Evolutionary conservation across 2,797 vertebrate genomes (phyloP), one percentile per base, ranked within the genome.

Genomic region (Tarsius wallacei): DNA sequence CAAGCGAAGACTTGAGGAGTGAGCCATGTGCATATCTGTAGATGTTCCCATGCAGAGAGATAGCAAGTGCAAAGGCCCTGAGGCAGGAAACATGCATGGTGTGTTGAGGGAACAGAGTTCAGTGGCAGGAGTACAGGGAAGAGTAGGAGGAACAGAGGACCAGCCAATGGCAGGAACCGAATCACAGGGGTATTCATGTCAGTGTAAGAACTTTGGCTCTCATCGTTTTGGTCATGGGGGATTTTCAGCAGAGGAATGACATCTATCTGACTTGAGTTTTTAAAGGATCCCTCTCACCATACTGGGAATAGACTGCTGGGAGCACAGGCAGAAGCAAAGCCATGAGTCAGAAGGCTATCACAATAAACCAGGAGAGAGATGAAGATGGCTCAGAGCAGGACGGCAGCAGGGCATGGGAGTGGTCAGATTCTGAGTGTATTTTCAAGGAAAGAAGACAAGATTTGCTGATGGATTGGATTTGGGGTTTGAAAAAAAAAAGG

Each of bases 311-410:
- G 73, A 71, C 47, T 14, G 2, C 24, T 4, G 49, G 49, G 63
- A 36, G 33, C 9, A 22, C 47, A 80, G 64, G 33, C 53, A 57
- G 70, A 77, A 61, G 73, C 64, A 64, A 16, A 59, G n/a, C 1
- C 0, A 42, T 15, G 0, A 4, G 24, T 14, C 26, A 19, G 22
- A 64, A 42, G 53, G 78, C 0, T 1, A 31, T 33, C 33, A 9
- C 66, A 68, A 21, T 33, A 21, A 5, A 33, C n/a, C 17, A 17
- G 66, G n/a, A 68, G n/a, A 68, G 17, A 68, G 17, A 33, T 16
- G 66, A 68, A 19, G 21, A 11, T 2, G 17, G 66, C 33, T 16
- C 66, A 11, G 17, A 68, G n/a, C 15, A 68, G 17, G 66, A 21
- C 5, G n/a, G 66, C 19, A 19, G 66, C 16, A 33, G n/a, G 2